Base-by-base conservation (phyloP, 2,797 vertebrate species). In the Intellagama lesueurii region DNA sequence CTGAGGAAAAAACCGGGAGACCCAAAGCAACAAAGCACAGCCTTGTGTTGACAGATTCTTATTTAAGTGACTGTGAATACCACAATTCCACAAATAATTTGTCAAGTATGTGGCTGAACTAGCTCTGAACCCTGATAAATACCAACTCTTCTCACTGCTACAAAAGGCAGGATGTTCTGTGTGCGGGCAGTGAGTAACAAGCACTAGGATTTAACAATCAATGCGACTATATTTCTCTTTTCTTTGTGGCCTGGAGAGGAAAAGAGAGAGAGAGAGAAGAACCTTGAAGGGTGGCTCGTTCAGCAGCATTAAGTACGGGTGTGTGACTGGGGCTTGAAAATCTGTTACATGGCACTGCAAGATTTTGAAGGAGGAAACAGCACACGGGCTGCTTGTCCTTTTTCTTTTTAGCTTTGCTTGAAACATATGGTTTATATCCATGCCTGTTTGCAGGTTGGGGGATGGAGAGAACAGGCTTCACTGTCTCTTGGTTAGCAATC, bases 11-110 rank as follows among this genome's bases (percentile, higher is more conserved):
- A 49, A 16, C 96, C 96, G 96, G 94, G 95, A 97, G 97, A 97
- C 97, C 97, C 96, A 96, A 96, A 95, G 96, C 97, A 97, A 97
- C 95, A 97, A 97, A 96, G 97, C 96, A 94, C 96, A 97, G 98
- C 97, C 97, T 97, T 98, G 96, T 97, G 97, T 97, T 99, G 98
- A 99, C 98, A 98, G 98, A 99, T 99, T 98, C 98, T 98, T 98
- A 98, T 99, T 99, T 99, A 99, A 99, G 98, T 99, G 98, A 99
- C 98, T 99, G 98, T 99, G 98, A 99, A 99, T 99, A 98, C 98
- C 98, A 99, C 98, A 98, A 98, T 99, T 99, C 98, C 98, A 98
- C 98, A 98, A 99, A 99, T 99, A 98, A 98, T 99, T 99, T 99
- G 98, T 99, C 98, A 98, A 97, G 96, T 97, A 97, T 97, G 98